Conservation (phyloP, 2,888 invertebrate species). For the Hirtodrosophila histrioides region DNA sequence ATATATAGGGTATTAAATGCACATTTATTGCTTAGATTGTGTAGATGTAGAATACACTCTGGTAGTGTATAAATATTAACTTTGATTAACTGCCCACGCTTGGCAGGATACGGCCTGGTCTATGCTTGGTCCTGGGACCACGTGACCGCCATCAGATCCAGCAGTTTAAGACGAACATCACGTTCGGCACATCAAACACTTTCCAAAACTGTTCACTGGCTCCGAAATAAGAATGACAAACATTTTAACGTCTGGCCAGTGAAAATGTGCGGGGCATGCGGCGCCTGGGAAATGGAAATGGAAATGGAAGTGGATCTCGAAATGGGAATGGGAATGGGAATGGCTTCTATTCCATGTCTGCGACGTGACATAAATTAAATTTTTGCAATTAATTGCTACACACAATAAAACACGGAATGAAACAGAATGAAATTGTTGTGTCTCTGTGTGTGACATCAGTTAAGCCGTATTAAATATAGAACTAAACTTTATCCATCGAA, state of each 20-base stretch:
- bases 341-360: slow-evolving; percentile 33
- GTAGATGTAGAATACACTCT: not conserved
- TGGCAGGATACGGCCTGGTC: not conserved
- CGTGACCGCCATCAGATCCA: slow-evolving; percentile 57
- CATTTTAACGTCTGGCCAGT: slow-evolving; percentile 38
- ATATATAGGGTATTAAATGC: too few species aligned
- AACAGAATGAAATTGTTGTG: not conserved
- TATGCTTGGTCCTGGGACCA: slow-evolving; percentile 20
- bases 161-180: slow-evolving; percentile 67
- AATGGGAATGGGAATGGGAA: too few species aligned
- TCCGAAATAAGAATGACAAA: slow-evolving; percentile 50
- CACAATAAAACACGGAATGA: slow-evolving; percentile 7
- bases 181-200: slow-evolving; percentile 65
- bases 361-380: slow-evolving; percentile 72
- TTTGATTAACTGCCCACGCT: slow-evolving; percentile 44
- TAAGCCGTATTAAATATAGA: slow-evolving; percentile 12
- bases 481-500: slow-evolving; percentile 39
- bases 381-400: slow-evolving; percentile 60
- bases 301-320: too few species aligned
- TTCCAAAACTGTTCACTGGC: slow-evolving; percentile 53
- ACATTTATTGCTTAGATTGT: too few species aligned
- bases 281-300: slow-evolving; percentile 19
- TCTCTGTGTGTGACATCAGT: slow-evolving; percentile 25
- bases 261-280: slow-evolving; percentile 11
- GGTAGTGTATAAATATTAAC: slow-evolving; percentile 16